Conservation (phyloP, 2,113 vertebrate species). For the Taxidea taxus region DNA sequence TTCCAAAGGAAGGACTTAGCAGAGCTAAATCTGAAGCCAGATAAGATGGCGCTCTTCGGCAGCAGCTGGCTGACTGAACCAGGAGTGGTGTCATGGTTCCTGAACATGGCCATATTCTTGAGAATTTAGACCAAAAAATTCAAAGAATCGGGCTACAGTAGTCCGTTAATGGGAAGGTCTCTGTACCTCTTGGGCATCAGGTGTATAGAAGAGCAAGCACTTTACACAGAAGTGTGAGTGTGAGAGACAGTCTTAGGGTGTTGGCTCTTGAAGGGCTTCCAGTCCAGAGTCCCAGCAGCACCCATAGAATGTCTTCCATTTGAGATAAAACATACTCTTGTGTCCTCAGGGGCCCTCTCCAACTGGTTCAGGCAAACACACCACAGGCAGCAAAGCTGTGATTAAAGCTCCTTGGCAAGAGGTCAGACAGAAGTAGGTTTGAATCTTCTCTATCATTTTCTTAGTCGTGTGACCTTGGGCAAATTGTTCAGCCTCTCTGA, state of each 20-base stretch:
- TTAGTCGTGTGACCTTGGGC: not conserved
- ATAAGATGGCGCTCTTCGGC: not conserved
- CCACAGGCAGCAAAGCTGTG: not conserved
- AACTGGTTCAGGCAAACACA: not conserved
- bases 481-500: not conserved
- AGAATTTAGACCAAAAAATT: not conserved
- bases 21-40: not conserved
- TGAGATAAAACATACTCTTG: not conserved
- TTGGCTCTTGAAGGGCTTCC: not conserved
- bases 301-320: not conserved
- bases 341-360: not conserved
- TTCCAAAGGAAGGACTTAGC: not conserved
- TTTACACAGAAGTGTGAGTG: not conserved
- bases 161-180: not conserved
- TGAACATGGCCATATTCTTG: not conserved
- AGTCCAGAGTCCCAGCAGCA: not conserved
- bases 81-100: not conserved
- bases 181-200: not conserved
- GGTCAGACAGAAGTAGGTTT: not conserved
- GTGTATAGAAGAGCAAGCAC: not conserved
- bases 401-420: not conserved
- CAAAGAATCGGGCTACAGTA: not conserved
- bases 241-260: not conserved
- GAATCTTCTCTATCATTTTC: not conserved
- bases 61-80: not conserved